Base-by-base conservation (phyloP, 2,888 invertebrate species). In the Serrognathus titanus region DNA sequence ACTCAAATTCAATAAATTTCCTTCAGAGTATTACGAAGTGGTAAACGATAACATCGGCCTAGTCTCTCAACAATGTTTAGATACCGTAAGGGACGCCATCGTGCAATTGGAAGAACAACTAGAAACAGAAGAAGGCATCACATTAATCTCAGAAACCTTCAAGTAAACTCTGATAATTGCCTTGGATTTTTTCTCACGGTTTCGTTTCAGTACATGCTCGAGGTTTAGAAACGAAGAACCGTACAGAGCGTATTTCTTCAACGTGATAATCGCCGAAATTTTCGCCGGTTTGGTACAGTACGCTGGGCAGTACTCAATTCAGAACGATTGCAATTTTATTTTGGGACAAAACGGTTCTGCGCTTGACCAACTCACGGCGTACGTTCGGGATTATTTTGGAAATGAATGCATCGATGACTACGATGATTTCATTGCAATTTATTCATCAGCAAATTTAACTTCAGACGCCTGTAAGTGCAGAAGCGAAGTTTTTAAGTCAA, bases 11-110 rank as follows among this genome's bases (percentile, higher is more conserved):
- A 31, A 31, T 7, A 31, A 31, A 31, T 31, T 37, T 12, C 50
- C 68, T 68, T 0, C 70, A 85, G 85, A 84, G 66, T 85, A 84
- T 66, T 72, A 82, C 58, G 82, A 83, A 54, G 78, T 81, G 1
- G 79, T 85, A 5, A 69, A 78, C 0, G 72, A 76, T 35, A 81
- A 82, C 0, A 71, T 84, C 2, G 67, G 71, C 0, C 62, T 57
- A 1, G 79, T 78, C 8, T 61, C 61, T 16, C 20, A 72, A 36
- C 64, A 72, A 2, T 85, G 85, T 63, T 62, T 78, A 1, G 11
- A 66, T 2, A 75, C 74, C 51, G 69, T 84, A 1, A 70, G 75
- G 41, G 64, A 69, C 1, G 82, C 79, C 0, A 73, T 83, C 55
- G 61, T 64, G 0, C 60, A 64, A 38, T 62, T 82, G 1, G 70